Conservation (phyloP, 1,140 invertebrate genomes). For the Macrobrachium rosenbergii region DNA sequence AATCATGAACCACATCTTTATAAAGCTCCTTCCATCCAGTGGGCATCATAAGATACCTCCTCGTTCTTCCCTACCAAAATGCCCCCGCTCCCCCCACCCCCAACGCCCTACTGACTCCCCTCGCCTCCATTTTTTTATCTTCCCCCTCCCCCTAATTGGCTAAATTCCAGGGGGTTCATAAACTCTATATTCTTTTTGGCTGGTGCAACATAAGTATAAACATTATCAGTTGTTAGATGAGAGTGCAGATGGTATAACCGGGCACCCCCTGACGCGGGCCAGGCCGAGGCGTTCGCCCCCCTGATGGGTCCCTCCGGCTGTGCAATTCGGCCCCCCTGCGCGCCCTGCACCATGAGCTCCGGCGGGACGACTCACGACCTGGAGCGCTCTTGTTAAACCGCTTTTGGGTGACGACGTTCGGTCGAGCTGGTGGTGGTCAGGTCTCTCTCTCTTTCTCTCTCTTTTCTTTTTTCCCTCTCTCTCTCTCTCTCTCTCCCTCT, state of each 20-base stretch:
- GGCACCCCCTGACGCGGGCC: too few relatives aligned
- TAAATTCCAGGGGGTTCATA: too few relatives aligned
- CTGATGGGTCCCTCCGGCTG: too few relatives aligned
- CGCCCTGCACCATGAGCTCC: too few relatives aligned
- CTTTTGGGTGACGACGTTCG: background rate
- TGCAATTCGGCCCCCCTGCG: too few relatives aligned
- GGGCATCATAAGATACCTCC: background rate
- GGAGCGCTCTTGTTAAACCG: background rate
- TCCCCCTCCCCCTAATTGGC: background rate
- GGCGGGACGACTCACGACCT: background rate
- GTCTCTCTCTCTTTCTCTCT: background rate
- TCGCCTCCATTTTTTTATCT: background rate
- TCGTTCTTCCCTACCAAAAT: background rate
- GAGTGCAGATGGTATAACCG: too few relatives aligned
- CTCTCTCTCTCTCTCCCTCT: background rate
- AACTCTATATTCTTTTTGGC: background rate
- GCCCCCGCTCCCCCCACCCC: background rate
- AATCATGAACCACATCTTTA: background rate
- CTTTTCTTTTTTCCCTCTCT: background rate
- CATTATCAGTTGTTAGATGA: too few relatives aligned
- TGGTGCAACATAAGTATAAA: background rate
- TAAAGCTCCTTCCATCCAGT: background rate
- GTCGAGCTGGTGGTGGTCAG: background rate
- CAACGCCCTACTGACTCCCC: too few relatives aligned
- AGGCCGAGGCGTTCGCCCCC: too few relatives aligned